Percentiles rank a stretch among this genome's conserved stretches.
Evolutionary conservation across 1,140 invertebrate genomes (phyloP).

Genomic region (Colletes latitarsis): DNA sequence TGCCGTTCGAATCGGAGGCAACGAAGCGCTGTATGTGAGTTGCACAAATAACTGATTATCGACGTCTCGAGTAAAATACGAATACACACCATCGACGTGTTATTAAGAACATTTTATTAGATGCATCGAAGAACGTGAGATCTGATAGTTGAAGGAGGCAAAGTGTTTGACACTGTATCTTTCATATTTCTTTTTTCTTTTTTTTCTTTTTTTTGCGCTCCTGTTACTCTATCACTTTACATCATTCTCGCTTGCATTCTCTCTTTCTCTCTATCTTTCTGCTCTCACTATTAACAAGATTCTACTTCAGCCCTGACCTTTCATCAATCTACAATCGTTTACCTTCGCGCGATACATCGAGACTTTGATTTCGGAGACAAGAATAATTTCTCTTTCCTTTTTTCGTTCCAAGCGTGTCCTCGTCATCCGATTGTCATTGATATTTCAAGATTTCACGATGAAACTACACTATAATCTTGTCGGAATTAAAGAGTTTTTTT

Average conservation of each 20-base stretch:
- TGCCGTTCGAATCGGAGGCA: constrained; percentile 12
- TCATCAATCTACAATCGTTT: not conserved
- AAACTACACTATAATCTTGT: not conserved
- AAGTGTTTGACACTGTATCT: constrained; percentile 26
- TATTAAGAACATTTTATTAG: constrained; percentile 49
- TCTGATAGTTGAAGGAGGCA: constrained; percentile 49
- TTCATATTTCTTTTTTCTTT: constrained; percentile 23
- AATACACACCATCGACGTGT: constrained; percentile 36
- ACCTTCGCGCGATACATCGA: not conserved
- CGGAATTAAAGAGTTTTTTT: not conserved
- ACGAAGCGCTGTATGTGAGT: constrained; percentile 24
- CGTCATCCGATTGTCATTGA: constrained; percentile 30
- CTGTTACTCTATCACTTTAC: not conserved
- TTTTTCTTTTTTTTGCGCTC: too few species aligned
- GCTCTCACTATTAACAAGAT: constrained; percentile 16
- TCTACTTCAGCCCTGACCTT: not conserved
- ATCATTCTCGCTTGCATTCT: constrained; percentile 8
- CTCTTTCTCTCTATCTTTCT: not conserved
- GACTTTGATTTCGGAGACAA: constrained; percentile 16
- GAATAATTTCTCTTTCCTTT: not conserved
- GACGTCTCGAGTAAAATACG: constrained; percentile 33
- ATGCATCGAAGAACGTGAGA: constrained; percentile 53
- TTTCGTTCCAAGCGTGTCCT: constrained; percentile 1
- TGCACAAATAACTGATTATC: constrained; percentile 6
- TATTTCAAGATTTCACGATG: not conserved